Evolutionary conservation across 2,113 vertebrate genomes (phyloP), one percentile per base, ranked within the genome.

Genomic region (Riparia riparia): DNA sequence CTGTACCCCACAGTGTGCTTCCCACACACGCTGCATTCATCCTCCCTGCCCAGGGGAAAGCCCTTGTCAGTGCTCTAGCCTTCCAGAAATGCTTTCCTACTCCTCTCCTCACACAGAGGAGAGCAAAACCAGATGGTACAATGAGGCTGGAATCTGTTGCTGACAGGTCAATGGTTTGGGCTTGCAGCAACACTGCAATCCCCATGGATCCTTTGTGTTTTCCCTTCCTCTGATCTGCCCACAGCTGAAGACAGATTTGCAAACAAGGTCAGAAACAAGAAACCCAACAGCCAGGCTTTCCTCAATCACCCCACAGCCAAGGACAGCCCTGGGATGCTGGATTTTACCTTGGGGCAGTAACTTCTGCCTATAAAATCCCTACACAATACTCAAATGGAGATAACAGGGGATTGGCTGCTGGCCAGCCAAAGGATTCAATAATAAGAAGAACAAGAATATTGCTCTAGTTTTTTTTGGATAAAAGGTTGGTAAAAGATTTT

Each of bases 171-270:
- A 32, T 9, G 54, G 82, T 81, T 56, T 1, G 1, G 87, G 39
- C 74, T 71, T 21, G 70, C 58, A 66, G 83, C 66, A 72, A 42
- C 2, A 0, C 0, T 65, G 49, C 77, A 77, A 58, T 73, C 76
- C 76, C 44, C 82, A 64, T 8, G 6, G 76, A 88, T 74, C 82
- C 53, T 92, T 91, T 89, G 94, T 91, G 65, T 89, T 79, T 39
- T 70, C 64, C 54, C 65, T 81, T 83, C 90, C 88, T 96, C 82
- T 92, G 82, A 94, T 95, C 90, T 78, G 69, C 92, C 76, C 95
- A 82, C 88, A 93, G 82, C 21, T 82, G 72, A 90, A 92, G 64
- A 63, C 76, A 92, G 90, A 94, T 65, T 90, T 86, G 70, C 56
- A 74, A 64, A 89, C 51, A 68, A 81, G 71, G 49, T 94, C 82